Base-by-base conservation (phyloP, 2,888 invertebrate genomes). In the Scaptomyza flava region DNA sequence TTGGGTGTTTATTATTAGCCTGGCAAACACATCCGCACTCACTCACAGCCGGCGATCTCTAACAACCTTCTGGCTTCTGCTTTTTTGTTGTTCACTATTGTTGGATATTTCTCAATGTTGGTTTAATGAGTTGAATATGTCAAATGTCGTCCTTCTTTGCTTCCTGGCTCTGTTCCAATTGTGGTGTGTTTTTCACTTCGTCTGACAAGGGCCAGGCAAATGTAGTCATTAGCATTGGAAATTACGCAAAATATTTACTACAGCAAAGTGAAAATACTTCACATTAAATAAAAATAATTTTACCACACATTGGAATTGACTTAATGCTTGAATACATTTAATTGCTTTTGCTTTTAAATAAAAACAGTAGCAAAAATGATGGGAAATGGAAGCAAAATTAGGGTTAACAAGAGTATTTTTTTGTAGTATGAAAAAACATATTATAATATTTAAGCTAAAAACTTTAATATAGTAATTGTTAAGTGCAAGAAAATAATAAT, bases 51-150 rank as follows among this genome's bases (percentile, higher is more conserved):
- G 81, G 62, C 85, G 77, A 80, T 77, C 68, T 77, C 60, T 48
- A 30, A 27, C 57, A 58, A 45, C 68, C 67, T 63, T 54, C 23
- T 1, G 47, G 31, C n/a, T 51, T 34, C 20, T 34, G 20, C 58
- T 61, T 61, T 61, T 56, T 30, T 56, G 20, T 48, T 66, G 58
- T 50, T 46, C n/a, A 43, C 70, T 45, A 68, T 85, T 82, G 74
- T 77, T 61, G 14, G 45, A 56, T 50, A 41, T 65, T 51, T 42
- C 54, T 59, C 68, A 79, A 83, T 75, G 77, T 75, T 72, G 66
- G 74, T 87, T 85, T 89, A 85, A 85, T 85, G 85, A 85, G 81
- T 81, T 68, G 84, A 88, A 85, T 89, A 85, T 89, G 89, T 89
- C 87, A 87, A 81, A 68, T 65, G 80, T 79, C 73, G 64, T 50